These are phyloP conservation scores for Bombus affinis DNA, from an alignment of 1,140 invertebrate species.

Conservation along the genomic window DNA sequence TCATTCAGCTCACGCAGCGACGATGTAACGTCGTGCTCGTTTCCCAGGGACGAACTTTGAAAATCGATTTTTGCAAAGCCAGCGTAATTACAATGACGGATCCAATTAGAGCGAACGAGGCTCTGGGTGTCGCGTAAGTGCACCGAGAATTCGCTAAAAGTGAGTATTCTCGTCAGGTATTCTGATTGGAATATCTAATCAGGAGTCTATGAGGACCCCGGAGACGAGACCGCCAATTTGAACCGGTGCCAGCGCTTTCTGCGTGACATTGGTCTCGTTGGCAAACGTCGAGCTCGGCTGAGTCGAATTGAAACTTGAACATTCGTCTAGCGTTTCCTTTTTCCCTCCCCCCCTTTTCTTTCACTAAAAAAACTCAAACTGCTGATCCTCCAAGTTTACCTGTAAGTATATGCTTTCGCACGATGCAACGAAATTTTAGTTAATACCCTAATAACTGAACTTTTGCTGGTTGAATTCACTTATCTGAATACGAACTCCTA, in stretches of 20 bases:
- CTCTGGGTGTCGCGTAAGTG: conserved; percentile 24
- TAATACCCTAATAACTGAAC: no score
- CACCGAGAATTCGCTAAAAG: conserved; percentile 53
- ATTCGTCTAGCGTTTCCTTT: background rate
- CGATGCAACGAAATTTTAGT: background rate
- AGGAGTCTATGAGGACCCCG: conserved; percentile 48
- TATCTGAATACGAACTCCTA: no score
- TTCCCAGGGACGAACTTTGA: background rate
- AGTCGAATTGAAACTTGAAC: conserved; percentile 34
- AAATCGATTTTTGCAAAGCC: conserved; percentile 20
- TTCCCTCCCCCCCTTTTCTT: background rate
- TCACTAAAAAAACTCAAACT: background rate
- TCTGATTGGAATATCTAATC: conserved; percentile 68
- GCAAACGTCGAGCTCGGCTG: background rate
- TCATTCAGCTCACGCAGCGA: background rate
- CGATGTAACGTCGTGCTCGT: background rate
- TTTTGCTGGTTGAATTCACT: no score
- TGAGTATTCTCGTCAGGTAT: conserved; percentile 65
- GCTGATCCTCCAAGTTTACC: background rate
- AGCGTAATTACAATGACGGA: conserved; percentile 29
- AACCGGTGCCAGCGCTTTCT: conserved; percentile 6
- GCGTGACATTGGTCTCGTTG: conserved; percentile 2
- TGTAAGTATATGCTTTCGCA: background rate
- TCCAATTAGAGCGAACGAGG: conserved; percentile 41
- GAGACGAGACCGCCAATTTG: conserved; percentile 44